Percentiles rank a stretch among this genome's conserved stretches.
phyloP scores from a whole-genome alignment of 2,888 invertebrate genomes.

The Drosophila anomalipes region DNA sequence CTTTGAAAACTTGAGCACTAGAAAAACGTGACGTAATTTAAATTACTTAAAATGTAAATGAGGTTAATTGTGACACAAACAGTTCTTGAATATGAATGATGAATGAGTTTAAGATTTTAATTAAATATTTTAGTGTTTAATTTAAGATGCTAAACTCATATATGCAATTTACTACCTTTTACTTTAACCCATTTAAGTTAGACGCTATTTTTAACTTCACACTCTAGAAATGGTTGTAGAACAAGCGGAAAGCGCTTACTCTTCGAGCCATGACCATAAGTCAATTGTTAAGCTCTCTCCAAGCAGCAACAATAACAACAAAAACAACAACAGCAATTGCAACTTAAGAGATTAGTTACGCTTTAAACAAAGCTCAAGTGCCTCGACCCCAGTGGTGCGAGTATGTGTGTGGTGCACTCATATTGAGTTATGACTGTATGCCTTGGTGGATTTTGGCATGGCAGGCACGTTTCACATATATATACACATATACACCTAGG shows the following conservation, averaged over 20 bases:
- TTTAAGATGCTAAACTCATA: neutral
- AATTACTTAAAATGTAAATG: neutral
- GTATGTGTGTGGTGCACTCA: constrained; percentile 25
- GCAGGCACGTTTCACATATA: constrained; percentile 68
- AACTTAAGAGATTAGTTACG: constrained; percentile 49
- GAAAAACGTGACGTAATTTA: constrained; percentile 31
- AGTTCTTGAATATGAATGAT: constrained; percentile 3
- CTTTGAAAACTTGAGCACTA: neutral
- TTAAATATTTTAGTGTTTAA: neutral
- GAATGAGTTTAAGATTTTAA: neutral
- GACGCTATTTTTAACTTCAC: neutral
- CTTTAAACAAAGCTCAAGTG: constrained; percentile 44
- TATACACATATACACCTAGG: constrained; percentile 6
- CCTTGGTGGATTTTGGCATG: constrained; percentile 66
- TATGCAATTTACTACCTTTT: neutral
- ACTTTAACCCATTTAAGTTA: neutral
- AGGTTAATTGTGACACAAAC: neutral
- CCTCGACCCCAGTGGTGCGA: constrained; percentile 18
- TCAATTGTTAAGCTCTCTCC: constrained; percentile 51
- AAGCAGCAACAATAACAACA: constrained; percentile 15
- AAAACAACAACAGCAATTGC: constrained; percentile 33
- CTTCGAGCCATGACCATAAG: constrained; percentile 25
- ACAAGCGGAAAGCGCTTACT: constrained; percentile 19
- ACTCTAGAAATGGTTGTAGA: constrained; percentile 25
- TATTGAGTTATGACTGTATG: constrained; percentile 51